Evolutionary conservation across 1,140 invertebrate species (phyloP), one percentile per base, ranked within the genome.

Genomic region (Euschistus heros): DNA sequence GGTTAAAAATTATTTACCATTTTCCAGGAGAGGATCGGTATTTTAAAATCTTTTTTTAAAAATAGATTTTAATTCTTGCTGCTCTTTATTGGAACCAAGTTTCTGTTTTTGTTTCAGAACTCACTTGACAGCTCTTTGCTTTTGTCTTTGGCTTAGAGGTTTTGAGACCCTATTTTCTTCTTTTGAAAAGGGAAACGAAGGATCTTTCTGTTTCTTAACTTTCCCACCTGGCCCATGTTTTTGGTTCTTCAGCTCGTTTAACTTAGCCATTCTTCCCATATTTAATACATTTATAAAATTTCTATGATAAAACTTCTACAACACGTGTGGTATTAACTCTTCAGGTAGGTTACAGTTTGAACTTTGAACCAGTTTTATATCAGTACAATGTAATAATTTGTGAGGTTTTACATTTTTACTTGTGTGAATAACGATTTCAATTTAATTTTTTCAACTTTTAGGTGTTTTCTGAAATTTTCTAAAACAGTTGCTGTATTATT

Each of bases 191-290:
- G 82, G 81, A 73, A 92, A 86, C 54, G 77, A 77, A 10, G 91
- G 91, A 69, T 88, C 82, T 63, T 83, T 81, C 72, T 94, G 92
- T 74, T 94, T 94, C 68, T 84, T 87, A 0, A 89, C 79, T 78
- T 94, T 95, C 67, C 84, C 81, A 1, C 90, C 92, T 30, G 86
- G 88, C 7, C 91, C 91, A 75, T 83, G 87, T 70, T 89, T 89
- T 61, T 82, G 81, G 68, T 82, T 83, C 44, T 82, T 81, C 68
- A 80, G 80, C 70, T 80, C 78, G n/a, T 67, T 70, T 73, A 87
- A 94, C 71, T 91, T 88, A 30, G 84, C 89, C 80, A 92, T 94
- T 47, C 92, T 80, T 65, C 92, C 92, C 92, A 95, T 95, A 26
- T 10, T 57, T 3, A 5, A 3, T 57, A 27, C 2, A 6, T 6